Percentiles rank a stretch among this genome's conserved stretches.
Evolutionary conservation across 2,888 invertebrate genomes (phyloP).

Genomic region (Scaeva pyrastri): DNA sequence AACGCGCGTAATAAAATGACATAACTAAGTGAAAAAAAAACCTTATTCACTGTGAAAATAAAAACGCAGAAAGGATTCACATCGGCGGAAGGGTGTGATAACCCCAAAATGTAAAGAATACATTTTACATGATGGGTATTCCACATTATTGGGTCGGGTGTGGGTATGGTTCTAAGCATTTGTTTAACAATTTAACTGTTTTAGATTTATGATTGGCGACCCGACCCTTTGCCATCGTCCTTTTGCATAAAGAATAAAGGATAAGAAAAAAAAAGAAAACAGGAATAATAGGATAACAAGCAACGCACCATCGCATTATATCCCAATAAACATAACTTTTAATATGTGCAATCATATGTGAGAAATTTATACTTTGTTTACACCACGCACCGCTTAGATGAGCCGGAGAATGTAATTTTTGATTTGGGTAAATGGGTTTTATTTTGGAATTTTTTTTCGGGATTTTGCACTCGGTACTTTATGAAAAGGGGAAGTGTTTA

Average conservation of each 20-base stretch:
- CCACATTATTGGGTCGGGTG: neutral
- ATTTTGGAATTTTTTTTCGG: neutral
- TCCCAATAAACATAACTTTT: constrained; percentile 76
- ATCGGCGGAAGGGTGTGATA: constrained; percentile 72
- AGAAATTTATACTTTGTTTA: constrained; percentile 76
- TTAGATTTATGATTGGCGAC: constrained; percentile 67
- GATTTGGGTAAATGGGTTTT: constrained; percentile 56
- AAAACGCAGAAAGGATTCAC: constrained; percentile 74
- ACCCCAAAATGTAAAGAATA: constrained; percentile 40
- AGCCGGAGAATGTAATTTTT: constrained; percentile 66
- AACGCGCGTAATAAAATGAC: constrained; percentile 71
- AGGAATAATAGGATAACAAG: constrained; percentile 70
- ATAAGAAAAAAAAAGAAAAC: constrained; percentile 5
- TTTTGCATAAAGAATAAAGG: constrained; percentile 67
- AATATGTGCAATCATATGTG: constrained; percentile 77
- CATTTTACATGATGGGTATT: constrained; percentile 4
- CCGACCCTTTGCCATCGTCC: constrained; percentile 50
- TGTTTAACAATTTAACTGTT: constrained; percentile 75
- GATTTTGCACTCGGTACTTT: neutral
- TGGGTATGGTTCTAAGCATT: constrained; percentile 55
- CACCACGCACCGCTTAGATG: constrained; percentile 60
- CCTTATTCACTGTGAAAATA: constrained; percentile 8
- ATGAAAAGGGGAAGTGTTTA: neutral
- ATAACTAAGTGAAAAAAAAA: constrained; percentile 58
- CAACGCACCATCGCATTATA: constrained; percentile 75